phyloP scores from a whole-genome alignment of 2,797 vertebrate species.

The Artibeus jamaicensis region DNA sequence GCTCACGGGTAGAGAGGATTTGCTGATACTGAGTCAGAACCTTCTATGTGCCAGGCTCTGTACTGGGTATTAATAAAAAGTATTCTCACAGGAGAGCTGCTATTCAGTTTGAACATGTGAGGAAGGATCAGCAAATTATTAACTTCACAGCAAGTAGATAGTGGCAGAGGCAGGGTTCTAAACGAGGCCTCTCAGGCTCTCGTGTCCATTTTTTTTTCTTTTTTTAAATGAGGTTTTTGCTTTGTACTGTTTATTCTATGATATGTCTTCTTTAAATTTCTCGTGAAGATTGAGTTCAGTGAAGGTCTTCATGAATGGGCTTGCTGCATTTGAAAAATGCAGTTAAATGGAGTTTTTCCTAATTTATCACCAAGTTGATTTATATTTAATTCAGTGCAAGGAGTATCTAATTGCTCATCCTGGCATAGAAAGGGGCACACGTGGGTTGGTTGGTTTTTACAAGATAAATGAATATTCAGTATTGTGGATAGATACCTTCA shows the following conservation, averaged over 20 bases:
- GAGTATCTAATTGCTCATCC: background rate
- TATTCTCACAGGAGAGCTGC: background rate
- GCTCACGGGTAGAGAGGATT: background rate
- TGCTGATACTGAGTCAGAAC: background rate
- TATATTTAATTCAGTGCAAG: slow-evolving; percentile 52
- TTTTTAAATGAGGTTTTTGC: background rate
- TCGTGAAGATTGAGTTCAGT: background rate
- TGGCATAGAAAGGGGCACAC: background rate
- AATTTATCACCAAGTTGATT: background rate
- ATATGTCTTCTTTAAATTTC: background rate
- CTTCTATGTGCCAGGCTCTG: background rate
- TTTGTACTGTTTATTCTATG: background rate
- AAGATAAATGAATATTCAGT: slow-evolving; percentile 8
- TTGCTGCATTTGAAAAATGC: slow-evolving; percentile 14
- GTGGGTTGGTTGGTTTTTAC: slow-evolving; percentile 14
- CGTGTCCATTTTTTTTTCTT: background rate
- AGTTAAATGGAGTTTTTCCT: slow-evolving; percentile 28
- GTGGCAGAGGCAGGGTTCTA: background rate
- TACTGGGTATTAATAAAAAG: background rate
- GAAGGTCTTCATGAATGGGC: background rate
- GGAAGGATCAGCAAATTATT: background rate
- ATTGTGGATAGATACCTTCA: background rate
- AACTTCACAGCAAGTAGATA: background rate
- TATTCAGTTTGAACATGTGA: background rate
- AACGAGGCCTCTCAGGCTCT: background rate